Base-by-base conservation (phyloP, 2,113 vertebrate species). In the Sander vitreus region DNA sequence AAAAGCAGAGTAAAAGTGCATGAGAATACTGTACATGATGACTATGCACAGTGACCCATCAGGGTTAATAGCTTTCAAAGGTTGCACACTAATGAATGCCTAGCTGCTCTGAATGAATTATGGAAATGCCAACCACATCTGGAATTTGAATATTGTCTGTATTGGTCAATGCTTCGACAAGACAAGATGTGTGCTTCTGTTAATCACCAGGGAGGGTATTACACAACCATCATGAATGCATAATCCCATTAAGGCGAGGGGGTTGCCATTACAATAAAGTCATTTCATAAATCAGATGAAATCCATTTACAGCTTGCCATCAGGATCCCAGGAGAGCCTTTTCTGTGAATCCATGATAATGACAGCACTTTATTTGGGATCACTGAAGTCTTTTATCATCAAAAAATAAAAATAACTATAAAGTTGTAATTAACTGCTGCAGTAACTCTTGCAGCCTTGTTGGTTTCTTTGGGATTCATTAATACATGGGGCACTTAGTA, bases 381-480 rank as follows among this genome's bases (percentile, higher is more conserved):
- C 73, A 55, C 33, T 36, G 21, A 73, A 63, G 78, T 74, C 27
- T 69, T 80, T 77, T 71, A 18, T 39, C 43, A 76, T 81, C 21
- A 59, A 76, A 82, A 64, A 68, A 65, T 67, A 58, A 58, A 55
- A 76, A 66, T 39, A 83, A 80, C 69, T 10, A 57, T 54, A 55
- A 48, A 73, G 13, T 53, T 51, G 43, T 75, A 81, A 88, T 88
- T 60, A 79, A 84, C 70, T 58, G 69, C 72, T 43, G 64, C 75
- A 45, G 18, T 83, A 88, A 86, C 70, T 47, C 30, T 1, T 16
- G 4, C 75, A 19, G 76, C 45, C 66, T 62, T 67, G 78, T 86
- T 81, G 78, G 78, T 80, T 89, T 75, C 66, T 74, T 63, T 70
- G 76, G 85, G 81, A 89, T 71, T 83, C 63, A 81, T 83, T 74